Evolutionary conservation across 2,113 vertebrate genomes (phyloP).

Genomic region (Herpetotheres cachinnans): DNA sequence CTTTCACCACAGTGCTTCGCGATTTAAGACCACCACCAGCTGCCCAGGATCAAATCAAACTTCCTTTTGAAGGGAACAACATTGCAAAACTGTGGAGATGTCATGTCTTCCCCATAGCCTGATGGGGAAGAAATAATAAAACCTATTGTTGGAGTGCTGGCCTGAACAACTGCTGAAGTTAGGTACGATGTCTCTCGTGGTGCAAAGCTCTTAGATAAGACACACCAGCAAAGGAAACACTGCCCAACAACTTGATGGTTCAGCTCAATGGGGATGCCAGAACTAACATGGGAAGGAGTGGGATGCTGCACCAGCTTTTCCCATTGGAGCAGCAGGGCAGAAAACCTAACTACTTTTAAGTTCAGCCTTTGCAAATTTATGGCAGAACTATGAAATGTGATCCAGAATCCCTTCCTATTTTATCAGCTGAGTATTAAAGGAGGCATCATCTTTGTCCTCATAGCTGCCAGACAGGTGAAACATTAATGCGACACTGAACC

Average conservation of each 20-base stretch:
- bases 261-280: not conserved
- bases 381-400: not conserved
- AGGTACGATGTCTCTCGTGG: not conserved
- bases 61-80: not conserved
- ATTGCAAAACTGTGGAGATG: not conserved
- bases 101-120: not conserved
- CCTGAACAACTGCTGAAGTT: not conserved
- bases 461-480: not conserved
- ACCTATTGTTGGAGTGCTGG: not conserved
- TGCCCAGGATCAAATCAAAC: not conserved
- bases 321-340: not conserved
- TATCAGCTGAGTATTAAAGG: not conserved
- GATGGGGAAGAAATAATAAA: not conserved
- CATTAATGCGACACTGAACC: not conserved
- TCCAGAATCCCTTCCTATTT: not conserved
- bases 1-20: not conserved
- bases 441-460: not conserved
- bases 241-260: not conserved
- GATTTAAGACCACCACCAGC: not conserved
- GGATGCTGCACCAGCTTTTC: not conserved
- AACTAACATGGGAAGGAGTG: rapidly evolving
- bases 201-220: not conserved
- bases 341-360: not conserved
- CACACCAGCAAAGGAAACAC: not conserved
- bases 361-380: not conserved